Conservation (phyloP, 2,888 invertebrate species). For the Osmoderma eremita region DNA sequence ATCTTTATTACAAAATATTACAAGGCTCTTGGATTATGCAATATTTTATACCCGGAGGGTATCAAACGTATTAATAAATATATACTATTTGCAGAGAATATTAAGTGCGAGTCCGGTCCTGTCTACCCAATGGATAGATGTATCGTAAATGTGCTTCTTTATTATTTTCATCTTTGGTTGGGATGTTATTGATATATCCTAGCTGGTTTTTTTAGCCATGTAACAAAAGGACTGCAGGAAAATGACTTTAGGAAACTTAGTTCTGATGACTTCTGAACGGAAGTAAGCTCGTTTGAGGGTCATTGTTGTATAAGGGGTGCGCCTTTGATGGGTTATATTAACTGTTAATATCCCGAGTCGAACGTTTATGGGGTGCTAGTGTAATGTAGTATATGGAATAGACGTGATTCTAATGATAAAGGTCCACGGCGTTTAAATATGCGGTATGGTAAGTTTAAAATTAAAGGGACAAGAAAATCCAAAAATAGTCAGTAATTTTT, state of each 20-base stretch:
- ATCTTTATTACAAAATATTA: too few species aligned
- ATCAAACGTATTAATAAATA: too few species aligned
- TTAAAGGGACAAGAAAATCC: too few species aligned
- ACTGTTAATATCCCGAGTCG: constrained; percentile 52
- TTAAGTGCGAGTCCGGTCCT: constrained; percentile 23
- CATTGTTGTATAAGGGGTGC: constrained; percentile 52
- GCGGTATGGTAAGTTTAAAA: too few species aligned
- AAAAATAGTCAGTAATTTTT: too few species aligned
- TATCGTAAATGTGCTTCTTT: constrained; percentile 49
- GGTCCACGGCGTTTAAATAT: not conserved
- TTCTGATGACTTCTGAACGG: constrained; percentile 53
- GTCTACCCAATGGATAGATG: constrained; percentile 46
- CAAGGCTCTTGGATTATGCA: too few species aligned
- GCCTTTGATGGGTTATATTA: constrained; percentile 56
- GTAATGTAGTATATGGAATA: not conserved
- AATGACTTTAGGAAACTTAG: constrained; percentile 54
- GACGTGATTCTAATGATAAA: not conserved
- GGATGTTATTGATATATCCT: constrained; percentile 57
- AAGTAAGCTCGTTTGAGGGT: constrained; percentile 56
- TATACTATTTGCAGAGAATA: not conserved
- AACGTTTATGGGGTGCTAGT: constrained; percentile 10
- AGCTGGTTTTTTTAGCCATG: constrained; percentile 53
- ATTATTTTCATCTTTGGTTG: constrained; percentile 50
- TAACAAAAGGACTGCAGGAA: constrained; percentile 50
- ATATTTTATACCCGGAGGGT: too few species aligned